Evolutionary conservation across 2,113 vertebrate species (phyloP).

Genomic region (Zeus faber): DNA sequence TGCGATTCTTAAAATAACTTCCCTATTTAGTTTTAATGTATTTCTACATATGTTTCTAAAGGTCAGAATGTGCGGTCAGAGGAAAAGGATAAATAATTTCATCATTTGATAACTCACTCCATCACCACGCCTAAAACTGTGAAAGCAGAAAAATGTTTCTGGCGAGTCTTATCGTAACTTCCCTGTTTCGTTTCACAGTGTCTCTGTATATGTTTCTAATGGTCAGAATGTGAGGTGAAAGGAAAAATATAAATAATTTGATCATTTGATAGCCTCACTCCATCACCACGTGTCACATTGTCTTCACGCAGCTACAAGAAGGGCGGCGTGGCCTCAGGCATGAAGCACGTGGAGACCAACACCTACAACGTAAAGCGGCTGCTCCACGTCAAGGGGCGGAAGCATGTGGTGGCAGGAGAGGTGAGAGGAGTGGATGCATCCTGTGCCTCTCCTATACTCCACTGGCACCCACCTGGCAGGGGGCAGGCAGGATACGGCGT

Average conservation of each 20-base stretch:
- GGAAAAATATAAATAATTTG: too few relatives aligned
- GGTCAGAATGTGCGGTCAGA: not conserved
- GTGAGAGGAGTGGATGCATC: conserved; percentile 60
- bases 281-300: too few relatives aligned
- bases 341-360: conserved; percentile 84
- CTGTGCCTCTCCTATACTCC: not conserved
- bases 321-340: conserved; percentile 81
- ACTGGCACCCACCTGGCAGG: too few relatives aligned
- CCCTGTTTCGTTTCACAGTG: not conserved
- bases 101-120: too few relatives aligned
- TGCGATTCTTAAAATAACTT: not conserved
- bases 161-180: not conserved
- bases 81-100: too few relatives aligned
- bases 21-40: not conserved
- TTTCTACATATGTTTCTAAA: too few relatives aligned
- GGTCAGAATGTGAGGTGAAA: not conserved
- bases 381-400: conserved; percentile 85
- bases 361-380: conserved; percentile 75
- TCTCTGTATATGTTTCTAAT: too few relatives aligned
- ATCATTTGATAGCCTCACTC: too few relatives aligned
- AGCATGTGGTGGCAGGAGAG: conserved; percentile 80
- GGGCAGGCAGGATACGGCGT: too few relatives aligned
- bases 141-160: not conserved
- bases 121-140: too few relatives aligned
- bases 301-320: conserved; percentile 81